These are phyloP conservation scores for Magallana gigas DNA, from an alignment of 1,140 invertebrate genomes.

Conservation along the genomic window DNA sequence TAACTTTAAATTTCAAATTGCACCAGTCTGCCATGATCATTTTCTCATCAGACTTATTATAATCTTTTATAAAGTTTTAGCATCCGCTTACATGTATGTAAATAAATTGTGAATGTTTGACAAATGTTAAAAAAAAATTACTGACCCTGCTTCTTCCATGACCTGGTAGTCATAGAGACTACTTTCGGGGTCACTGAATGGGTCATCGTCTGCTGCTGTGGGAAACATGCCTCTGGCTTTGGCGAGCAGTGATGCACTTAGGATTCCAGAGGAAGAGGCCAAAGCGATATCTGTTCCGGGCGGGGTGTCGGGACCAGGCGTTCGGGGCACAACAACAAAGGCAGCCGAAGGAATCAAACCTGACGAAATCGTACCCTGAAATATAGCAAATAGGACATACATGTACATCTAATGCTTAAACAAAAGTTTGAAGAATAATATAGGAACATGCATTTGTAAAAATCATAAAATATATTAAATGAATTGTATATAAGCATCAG, in stretches of 20 bases:
- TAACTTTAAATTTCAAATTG: not conserved
- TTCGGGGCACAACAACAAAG: conserved; percentile 68
- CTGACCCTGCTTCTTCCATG: conserved; percentile 71
- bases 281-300: conserved; percentile 56
- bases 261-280: conserved; percentile 57
- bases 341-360: conserved; percentile 66
- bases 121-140: not conserved
- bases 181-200: conserved; percentile 73
- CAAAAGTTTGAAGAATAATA: no score
- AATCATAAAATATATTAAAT: no score
- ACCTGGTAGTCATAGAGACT: conserved; percentile 74
- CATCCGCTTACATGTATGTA: not conserved
- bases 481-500: no score
- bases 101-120: not conserved
- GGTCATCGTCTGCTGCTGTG: conserved; percentile 52
- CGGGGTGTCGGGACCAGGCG: conserved; percentile 62
- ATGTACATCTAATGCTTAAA: no score
- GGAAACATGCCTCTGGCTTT: conserved; percentile 51
- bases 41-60: not conserved
- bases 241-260: conserved; percentile 63
- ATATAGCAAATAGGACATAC: not conserved
- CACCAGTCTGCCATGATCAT: not conserved
- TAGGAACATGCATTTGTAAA: no score
- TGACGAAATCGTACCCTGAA: conserved; percentile 66
- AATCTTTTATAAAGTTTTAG: not conserved